Base-by-base conservation (phyloP, 2,113 vertebrate species). In the Hyperoodon ampullatus region DNA sequence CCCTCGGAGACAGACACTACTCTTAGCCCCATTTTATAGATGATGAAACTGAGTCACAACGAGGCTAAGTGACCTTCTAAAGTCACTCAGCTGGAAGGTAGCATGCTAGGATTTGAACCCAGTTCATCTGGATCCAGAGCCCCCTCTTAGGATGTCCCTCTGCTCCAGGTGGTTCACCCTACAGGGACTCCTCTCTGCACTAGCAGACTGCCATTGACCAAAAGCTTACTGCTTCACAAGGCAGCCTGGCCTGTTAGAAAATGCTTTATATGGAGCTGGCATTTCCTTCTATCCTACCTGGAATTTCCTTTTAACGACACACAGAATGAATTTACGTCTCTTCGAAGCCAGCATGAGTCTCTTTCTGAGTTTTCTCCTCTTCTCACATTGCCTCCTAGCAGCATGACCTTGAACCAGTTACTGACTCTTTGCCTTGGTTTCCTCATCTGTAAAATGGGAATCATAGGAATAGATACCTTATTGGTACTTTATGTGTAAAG, bases 31-130 rank as follows among this genome's bases (percentile, higher is more conserved):
- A 68, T 88, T 87, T 86, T 70, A 75, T 26, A 68, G 87, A 39
- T 71, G 35, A 77, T 39, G 44, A 90, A 77, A 97, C 94, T 55
- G 68, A 88, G 42, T 28, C 75, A 19, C 61, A 44, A 55, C 39
- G 85, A 71, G 55, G 24, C 60, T 53, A n/a, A 68, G 74, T 11
- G 33, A 63, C 14, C 50, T 71, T 44, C 78, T 16, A 18, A 44
- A 10, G n/a, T 53, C 47, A 33, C 65, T 81, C 33, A 21, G 53
- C 30, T 61, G 53, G 14, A 65, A 71, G 53, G 15, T 15, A n/a
- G 90, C 44, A 50, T 1, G 8, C 35, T 33, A 35, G 66, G 74
- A 33, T 16, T 26, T 53, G 60, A 66, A 86, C 18, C 30, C 28
- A 26, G 0, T n/a, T 7, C 16, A 12, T 39, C 39, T 66, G 47